Conservation (phyloP, 2,888 invertebrate species). For the Perizoma flavofasciatum region DNA sequence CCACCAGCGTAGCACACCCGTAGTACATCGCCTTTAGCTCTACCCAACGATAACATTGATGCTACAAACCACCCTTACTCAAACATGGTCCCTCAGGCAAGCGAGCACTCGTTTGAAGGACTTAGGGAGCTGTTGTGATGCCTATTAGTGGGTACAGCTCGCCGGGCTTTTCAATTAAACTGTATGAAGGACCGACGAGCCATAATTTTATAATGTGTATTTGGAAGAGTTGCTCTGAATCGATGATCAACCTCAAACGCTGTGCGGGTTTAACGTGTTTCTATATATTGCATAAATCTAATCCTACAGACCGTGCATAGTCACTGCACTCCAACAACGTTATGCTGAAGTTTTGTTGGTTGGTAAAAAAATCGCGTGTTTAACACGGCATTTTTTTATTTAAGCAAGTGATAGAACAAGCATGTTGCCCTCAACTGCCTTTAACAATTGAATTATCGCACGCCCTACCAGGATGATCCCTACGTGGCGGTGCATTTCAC, state of each 20-base stretch:
- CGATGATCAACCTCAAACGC: constrained; percentile 2
- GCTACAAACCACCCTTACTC: constrained; percentile 42
- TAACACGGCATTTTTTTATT: too few species aligned
- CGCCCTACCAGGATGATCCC: too few species aligned
- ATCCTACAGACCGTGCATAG: too few species aligned
- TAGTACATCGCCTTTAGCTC: background rate
- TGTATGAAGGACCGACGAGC: constrained; percentile 45
- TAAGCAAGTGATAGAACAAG: too few species aligned
- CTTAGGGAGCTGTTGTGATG: constrained; percentile 63
- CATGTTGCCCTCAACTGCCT: too few species aligned
- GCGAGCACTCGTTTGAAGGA: constrained; percentile 54
- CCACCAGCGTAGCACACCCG: constrained; percentile 7
- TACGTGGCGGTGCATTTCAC: too few species aligned
- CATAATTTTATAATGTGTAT: constrained; percentile 10
- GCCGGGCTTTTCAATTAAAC: constrained; percentile 77
- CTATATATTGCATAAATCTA: too few species aligned
- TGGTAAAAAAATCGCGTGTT: too few species aligned
- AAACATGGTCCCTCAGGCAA: constrained; percentile 53
- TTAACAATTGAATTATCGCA: too few species aligned
- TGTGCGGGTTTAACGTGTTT: background rate
- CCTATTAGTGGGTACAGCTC: constrained; percentile 63
- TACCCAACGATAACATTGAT: constrained; percentile 12
- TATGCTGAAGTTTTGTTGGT: too few species aligned
- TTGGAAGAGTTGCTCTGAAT: constrained; percentile 4
- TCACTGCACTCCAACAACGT: too few species aligned